Evolutionary conservation across 2,888 invertebrate genomes (phyloP).

Genomic region (Petrolisthes cinctipes): DNA sequence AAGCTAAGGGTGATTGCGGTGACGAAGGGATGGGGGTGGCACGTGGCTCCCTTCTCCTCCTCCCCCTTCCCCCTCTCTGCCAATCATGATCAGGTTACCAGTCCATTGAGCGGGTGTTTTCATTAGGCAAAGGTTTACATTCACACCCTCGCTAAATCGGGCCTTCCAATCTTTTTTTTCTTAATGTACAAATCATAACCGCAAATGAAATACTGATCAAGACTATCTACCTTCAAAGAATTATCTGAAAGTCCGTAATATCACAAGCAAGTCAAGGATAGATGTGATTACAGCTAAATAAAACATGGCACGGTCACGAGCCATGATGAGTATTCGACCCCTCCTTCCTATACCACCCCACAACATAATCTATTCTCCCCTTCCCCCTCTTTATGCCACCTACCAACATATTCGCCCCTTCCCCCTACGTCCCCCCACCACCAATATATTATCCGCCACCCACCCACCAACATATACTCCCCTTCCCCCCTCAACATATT

Average conservation of each 20-base stretch:
- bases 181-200: too few relatives aligned
- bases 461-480: neutral
- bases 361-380: neutral
- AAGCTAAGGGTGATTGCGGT: too few relatives aligned
- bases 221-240: too few relatives aligned
- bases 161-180: too few relatives aligned
- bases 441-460: neutral
- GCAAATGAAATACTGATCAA: too few relatives aligned
- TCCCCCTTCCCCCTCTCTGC: neutral
- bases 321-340: too few relatives aligned
- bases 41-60: neutral
- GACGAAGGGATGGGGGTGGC: too few relatives aligned
- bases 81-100: constrained; percentile 9
- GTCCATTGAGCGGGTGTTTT: neutral
- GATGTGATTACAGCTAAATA: too few relatives aligned
- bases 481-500: neutral
- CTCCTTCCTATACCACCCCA: too few relatives aligned
- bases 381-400: neutral
- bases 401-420: neutral
- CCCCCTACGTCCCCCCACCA: neutral
- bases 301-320: too few relatives aligned
- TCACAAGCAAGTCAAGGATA: too few relatives aligned
- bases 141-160: neutral
- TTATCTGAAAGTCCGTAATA: too few relatives aligned
- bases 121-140: neutral